Conservation (phyloP, 2,888 invertebrate species). For the Athrips mouffetella region DNA sequence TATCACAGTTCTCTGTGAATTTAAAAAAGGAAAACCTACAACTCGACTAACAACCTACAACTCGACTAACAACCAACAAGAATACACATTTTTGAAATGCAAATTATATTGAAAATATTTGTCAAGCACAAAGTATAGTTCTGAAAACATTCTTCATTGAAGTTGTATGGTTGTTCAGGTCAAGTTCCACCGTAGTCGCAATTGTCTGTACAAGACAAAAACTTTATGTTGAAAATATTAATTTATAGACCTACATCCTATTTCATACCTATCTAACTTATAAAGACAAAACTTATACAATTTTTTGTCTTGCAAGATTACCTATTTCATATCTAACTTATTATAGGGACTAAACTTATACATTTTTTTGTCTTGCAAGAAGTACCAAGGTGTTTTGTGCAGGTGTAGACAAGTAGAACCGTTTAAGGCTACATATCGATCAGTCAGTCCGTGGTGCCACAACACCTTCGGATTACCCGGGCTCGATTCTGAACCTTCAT, state of each 20-base stretch:
- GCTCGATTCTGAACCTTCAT: constrained; percentile 54
- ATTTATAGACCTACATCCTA: neutral
- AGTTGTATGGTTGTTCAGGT: neutral
- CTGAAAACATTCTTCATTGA: constrained; percentile 10
- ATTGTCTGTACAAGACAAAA: constrained; percentile 12
- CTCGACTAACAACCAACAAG: no score
- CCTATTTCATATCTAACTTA: neutral
- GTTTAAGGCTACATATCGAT: constrained; percentile 19
- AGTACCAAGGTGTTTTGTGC: constrained; percentile 17
- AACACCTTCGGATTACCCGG: constrained; percentile 37
- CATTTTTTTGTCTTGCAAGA: neutral
- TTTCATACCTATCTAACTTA: neutral
- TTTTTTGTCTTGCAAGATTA: no score
- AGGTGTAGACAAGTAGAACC: constrained; percentile 33
- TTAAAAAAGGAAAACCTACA: no score
- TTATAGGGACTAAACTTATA: neutral
- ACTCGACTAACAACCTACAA: no score
- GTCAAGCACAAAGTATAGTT: neutral
- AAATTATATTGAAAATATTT: neutral
- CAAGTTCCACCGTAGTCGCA: constrained; percentile 4
- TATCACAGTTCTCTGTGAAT: no score
- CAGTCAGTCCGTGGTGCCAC: constrained; percentile 35
- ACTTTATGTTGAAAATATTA: neutral
- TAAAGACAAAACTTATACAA: no score
- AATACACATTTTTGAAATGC: no score